Evolutionary conservation across 2,113 vertebrate genomes (phyloP).

Genomic region (Strigops habroptila): DNA sequence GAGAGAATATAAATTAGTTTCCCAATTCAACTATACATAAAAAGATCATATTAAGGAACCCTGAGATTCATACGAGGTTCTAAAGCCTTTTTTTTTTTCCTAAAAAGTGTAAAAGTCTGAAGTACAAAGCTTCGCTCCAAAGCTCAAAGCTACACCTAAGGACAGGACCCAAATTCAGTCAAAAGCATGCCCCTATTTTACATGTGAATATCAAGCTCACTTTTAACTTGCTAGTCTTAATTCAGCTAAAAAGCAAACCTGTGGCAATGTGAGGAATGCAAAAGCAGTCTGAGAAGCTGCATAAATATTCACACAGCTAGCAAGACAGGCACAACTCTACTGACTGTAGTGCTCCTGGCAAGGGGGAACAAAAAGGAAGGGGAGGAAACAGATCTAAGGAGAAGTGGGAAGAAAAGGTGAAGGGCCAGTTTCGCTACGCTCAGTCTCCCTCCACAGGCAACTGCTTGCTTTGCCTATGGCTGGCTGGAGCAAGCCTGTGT

Average conservation of each 20-base stretch:
- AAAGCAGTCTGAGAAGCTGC: neutral
- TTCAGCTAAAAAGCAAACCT: neutral
- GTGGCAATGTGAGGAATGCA: neutral
- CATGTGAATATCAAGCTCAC: neutral
- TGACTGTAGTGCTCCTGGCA: neutral
- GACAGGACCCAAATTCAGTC: neutral
- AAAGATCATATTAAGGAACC: neutral
- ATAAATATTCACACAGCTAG: neutral
- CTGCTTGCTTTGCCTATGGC: neutral
- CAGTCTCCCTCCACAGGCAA: slow-evolving; percentile 19
- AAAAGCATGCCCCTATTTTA: neutral
- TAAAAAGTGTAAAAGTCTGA: neutral
- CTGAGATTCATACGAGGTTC: neutral
- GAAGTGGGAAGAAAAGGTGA: neutral
- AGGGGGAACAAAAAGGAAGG: neutral
- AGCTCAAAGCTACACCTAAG: neutral
- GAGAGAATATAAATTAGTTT: neutral
- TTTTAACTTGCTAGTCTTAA: neutral
- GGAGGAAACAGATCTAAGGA: neutral
- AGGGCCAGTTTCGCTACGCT: neutral
- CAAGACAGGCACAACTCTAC: neutral
- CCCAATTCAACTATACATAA: neutral
- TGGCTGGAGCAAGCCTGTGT: neutral
- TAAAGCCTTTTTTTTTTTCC: neutral
- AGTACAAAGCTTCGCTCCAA: neutral